Percentiles rank a stretch among this genome's conserved stretches.
Conservation (phyloP, 2,797 vertebrate species). For the Ptychobarbus kaznakovi region DNA sequence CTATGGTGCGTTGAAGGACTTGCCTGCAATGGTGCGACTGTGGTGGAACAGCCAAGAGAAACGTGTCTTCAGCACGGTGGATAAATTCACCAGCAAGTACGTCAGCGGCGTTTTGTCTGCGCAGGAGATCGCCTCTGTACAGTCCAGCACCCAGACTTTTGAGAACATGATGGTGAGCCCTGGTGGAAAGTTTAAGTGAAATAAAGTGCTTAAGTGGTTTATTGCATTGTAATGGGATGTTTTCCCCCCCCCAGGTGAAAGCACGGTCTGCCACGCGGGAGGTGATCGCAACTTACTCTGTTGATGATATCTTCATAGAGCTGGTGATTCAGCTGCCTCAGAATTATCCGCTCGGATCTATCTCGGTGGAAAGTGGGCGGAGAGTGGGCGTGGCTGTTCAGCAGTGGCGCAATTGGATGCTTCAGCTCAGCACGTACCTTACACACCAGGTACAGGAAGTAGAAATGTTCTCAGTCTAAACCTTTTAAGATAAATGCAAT, state of each 20-base stretch:
- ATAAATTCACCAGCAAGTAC: constrained; percentile 94
- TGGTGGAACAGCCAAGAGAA: constrained; percentile 99
- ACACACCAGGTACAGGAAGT: constrained; percentile 81
- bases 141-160: constrained; percentile 92
- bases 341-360: constrained; percentile 93
- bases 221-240: not conserved
- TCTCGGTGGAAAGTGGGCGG: constrained; percentile 93
- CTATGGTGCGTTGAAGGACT: constrained; percentile 90
- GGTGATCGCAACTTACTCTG: constrained; percentile 95
- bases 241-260: constrained; percentile 83
- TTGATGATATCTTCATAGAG: constrained; percentile 97
- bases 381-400: constrained; percentile 95
- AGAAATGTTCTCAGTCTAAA: not conserved
- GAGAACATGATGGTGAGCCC: constrained; percentile 93
- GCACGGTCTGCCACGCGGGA: constrained; percentile 93
- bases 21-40: constrained; percentile 96
- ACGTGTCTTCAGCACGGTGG: constrained; percentile 88
- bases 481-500: not conserved
- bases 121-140: constrained; percentile 93
- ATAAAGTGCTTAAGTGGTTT: not conserved
- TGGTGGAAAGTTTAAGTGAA: not conserved
- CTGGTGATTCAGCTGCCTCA: constrained; percentile 94
- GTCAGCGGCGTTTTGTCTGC: constrained; percentile 91
- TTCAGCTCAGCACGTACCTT: constrained; percentile 97
- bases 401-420: constrained; percentile 99